Evolutionary conservation across 2,113 vertebrate species (phyloP), one percentile per base, ranked within the genome.

Genomic region (Cichladusa arquata): DNA sequence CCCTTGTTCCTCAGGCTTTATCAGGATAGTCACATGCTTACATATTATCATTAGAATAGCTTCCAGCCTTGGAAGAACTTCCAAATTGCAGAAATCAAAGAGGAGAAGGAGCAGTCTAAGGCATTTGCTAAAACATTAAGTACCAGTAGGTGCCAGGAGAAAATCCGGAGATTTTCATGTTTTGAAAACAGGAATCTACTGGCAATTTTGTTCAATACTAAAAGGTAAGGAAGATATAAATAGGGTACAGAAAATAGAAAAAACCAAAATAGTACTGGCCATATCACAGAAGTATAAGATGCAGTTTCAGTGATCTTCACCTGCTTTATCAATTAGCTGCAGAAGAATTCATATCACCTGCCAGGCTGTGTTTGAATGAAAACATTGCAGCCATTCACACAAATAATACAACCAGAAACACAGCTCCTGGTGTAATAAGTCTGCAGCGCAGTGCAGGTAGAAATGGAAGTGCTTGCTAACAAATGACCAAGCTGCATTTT

Each of bases 261-360:
- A 34, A 3, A 1, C 1, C 1, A 36, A 51, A 80, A 50, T 26
- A 5, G 1, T 45, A 5, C 28, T 77, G 33, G 19, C 28, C 53
- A 20, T 4, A 1, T 81, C 33, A 54, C 2, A 11, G n/a, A 25
- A 67, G 7, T 51, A 6, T 29, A 42, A 80, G 31, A 22, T 38
- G 17, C 13, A 58, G 6, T 74, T 9, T 47, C 29, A 40, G 8
- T 40, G n/a, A 31, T 57, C 24, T 88, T 90, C 34, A 70, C 8
- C 6, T 54, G 42, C 18, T 65, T 72, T 60, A 65, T 20, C 42
- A 26, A 44, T 42, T 34, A 53, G 11, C 40, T 60, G 34, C 1
- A 3, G 28, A 13, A 50, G n/a, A 76, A 90, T 82, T 86, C 12
- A 5, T 50, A 53, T 44, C 17, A 56, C 11, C 3, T 56, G 60